Conservation (phyloP, 2,113 vertebrate genomes). For the Sapayoa aenigma region DNA sequence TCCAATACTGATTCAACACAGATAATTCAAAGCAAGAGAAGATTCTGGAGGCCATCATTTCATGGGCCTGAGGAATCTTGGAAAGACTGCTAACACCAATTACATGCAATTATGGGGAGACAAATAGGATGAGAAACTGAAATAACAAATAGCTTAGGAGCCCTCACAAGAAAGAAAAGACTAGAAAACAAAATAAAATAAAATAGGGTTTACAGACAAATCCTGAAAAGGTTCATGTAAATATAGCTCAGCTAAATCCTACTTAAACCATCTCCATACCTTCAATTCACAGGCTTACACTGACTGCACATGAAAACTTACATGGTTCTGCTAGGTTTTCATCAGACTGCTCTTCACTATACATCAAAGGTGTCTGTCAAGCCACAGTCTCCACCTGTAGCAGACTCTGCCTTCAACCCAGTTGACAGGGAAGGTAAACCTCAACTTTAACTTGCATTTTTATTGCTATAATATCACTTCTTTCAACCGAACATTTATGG, state of each 20-base stretch:
- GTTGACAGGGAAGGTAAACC: not conserved
- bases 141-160: not conserved
- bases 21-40: not conserved
- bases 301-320: not conserved
- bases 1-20: not conserved
- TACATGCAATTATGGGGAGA: not conserved
- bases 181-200: not conserved
- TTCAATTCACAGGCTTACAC: not conserved
- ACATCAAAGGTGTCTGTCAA: not conserved
- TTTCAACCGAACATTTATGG: not conserved
- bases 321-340: not conserved
- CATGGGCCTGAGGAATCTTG: not conserved
- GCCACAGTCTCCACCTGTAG: not conserved
- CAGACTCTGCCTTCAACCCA: not conserved
- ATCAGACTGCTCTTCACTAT: not conserved
- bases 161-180: not conserved
- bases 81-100: not conserved
- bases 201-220: not conserved
- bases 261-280: not conserved
- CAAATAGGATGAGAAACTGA: not conserved
- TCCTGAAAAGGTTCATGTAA: not conserved
- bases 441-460: not conserved
- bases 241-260: not conserved
- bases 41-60: not conserved
- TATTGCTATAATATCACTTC: not conserved